Evolutionary conservation across 1,140 invertebrate species (phyloP).

Genomic region (Parasteatoda tepidariorum): DNA sequence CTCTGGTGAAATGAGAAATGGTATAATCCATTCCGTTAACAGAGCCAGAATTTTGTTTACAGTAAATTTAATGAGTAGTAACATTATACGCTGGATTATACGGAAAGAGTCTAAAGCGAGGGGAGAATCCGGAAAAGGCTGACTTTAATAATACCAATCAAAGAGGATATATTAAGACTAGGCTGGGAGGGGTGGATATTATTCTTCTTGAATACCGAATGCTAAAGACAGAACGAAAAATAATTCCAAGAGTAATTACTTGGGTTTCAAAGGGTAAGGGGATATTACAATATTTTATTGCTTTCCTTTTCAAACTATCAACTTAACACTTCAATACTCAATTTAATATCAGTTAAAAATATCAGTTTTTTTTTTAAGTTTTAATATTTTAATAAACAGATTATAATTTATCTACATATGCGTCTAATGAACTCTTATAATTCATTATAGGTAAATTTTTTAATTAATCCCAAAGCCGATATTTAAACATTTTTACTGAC

Average conservation of each 20-base stretch:
- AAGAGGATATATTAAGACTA: not conserved
- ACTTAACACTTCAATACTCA: not conserved
- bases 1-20: slow-evolving; percentile 28
- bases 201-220: slow-evolving; percentile 9
- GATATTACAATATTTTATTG: not conserved
- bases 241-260: not conserved
- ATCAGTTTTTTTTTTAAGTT: no score
- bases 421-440: no score
- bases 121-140: not conserved
- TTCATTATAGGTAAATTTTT: no score
- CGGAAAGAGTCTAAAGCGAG: not conserved
- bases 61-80: slow-evolving; percentile 48
- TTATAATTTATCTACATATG: no score
- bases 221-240: not conserved
- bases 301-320: not conserved
- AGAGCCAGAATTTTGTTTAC: slow-evolving; percentile 25
- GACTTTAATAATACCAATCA: slow-evolving; percentile 28
- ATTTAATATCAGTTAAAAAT: not conserved
- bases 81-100: slow-evolving; percentile 39
- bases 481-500: no score
- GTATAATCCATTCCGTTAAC: slow-evolving; percentile 12
- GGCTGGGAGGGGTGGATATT: not conserved
- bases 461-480: no score
- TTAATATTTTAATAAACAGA: no score
- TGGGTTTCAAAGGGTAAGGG: not conserved